Evolutionary conservation across 1,140 invertebrate genomes (phyloP).

Genomic region (Nasonia vitripennis): DNA sequence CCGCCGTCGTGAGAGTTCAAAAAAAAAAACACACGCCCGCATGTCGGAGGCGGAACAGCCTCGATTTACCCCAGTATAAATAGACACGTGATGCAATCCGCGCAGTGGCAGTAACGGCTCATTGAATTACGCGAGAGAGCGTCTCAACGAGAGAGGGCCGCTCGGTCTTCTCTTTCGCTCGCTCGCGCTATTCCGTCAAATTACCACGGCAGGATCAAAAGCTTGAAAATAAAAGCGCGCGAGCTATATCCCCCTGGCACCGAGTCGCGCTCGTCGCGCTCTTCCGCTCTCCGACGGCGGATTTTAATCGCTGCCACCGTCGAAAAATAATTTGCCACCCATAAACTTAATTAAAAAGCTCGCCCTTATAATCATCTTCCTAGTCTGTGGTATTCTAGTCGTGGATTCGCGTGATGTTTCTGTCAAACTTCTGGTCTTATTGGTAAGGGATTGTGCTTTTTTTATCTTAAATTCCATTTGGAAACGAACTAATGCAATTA

Average conservation of each 20-base stretch:
- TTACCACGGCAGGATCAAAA: slow-evolving; percentile 11
- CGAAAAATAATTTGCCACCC: not conserved
- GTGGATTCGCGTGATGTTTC: not conserved
- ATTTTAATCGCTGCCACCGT: slow-evolving; percentile 18
- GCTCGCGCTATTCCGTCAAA: not conserved
- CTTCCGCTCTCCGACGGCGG: not conserved
- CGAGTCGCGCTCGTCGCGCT: not conserved
- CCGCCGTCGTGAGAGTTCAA: slow-evolving; percentile 1
- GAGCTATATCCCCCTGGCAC: not conserved
- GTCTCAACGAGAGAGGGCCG: not conserved
- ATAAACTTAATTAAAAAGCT: slow-evolving; percentile 33
- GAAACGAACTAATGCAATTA: no score
- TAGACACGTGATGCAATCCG: slow-evolving; percentile 42
- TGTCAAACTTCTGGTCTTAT: not conserved
- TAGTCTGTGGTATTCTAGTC: not conserved
- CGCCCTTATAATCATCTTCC: slow-evolving; percentile 5
- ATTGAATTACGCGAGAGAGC: slow-evolving; percentile 39
- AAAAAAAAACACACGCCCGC: slow-evolving; percentile 15
- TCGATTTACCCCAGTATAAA: slow-evolving; percentile 39
- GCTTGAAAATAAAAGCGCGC: slow-evolving; percentile 33
- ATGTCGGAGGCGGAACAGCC: not conserved
- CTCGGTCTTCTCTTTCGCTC: no score
- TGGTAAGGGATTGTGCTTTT: not conserved
- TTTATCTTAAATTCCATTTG: not conserved
- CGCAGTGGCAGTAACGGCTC: not conserved